Evolutionary conservation across 2,888 invertebrate species (phyloP), one percentile per base, ranked within the genome.

Genomic region (Spialia ferax): DNA sequence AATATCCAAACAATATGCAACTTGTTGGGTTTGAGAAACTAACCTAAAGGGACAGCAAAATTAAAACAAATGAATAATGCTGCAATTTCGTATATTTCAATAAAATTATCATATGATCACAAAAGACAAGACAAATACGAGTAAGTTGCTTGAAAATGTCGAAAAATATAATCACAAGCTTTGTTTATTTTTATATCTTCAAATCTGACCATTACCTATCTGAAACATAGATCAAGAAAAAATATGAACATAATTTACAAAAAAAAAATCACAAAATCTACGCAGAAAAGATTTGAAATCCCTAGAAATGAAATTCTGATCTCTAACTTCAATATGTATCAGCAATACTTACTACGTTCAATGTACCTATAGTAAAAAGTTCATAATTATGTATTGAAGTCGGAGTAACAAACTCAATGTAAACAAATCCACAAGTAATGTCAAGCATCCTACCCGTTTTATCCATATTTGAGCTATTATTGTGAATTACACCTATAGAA

Each of bases 61-160:
- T 68, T 52, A 68, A 68, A 68, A 26, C 18, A 50, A 23, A n/a
- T 56, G 20, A 29, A 55, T 26, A 45, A 54, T 65, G 70, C 45
- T 63, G 64, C 54, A 65, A 65, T 62, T 65, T 65, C 35, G 68
- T 65, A 48, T 68, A 65, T 68, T 66, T 59, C 13, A 61, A 67
- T 69, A 60, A 65, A 65, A 69, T 55, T 65, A 56, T 63, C 29
- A 45, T 45, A 42, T 63, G 10, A 29, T 29, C 20, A 63, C 55
- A 55, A 45, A 55, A 45, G 22, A 63, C 13, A 55, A 35, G 32
- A 56, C 45, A 45, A 56, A 56, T 48, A 54, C 38, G 26, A 35
- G 26, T 20, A 20, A 20, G 20, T 13, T 35, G 50, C 48, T 48
- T 48, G 48, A 48, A 20, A 48, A 20, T 48, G 2, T 18, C n/a